A percentile compares a stretch with the other conserved stretches of the same genome.
These are phyloP conservation scores for Tribolium madens DNA, from an alignment of 1,140 invertebrate genomes.

Conservation along the genomic window DNA sequence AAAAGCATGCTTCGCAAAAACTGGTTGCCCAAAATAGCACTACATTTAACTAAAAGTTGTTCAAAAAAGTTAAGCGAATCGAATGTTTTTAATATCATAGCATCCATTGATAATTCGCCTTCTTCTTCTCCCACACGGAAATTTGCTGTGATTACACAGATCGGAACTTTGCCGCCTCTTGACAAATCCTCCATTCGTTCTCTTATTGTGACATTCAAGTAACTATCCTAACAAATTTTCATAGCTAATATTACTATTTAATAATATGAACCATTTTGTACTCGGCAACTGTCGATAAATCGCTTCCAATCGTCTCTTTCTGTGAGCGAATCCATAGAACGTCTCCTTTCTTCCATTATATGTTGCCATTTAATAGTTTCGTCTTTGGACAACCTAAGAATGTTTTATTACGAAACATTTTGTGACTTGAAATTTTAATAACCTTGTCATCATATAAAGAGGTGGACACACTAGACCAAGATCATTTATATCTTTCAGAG, in stretches of 20 bases:
- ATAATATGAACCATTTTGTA: not conserved
- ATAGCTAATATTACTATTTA: no score
- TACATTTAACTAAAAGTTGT: conserved; percentile 73
- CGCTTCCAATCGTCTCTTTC: conserved; percentile 54
- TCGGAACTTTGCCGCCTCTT: conserved; percentile 43
- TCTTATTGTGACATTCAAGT: conserved; percentile 47
- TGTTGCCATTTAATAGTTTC: conserved; percentile 50
- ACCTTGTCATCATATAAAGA: conserved; percentile 66
- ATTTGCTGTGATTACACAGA: conserved; percentile 59
- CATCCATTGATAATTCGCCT: conserved; percentile 65
- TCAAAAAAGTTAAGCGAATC: conserved; percentile 72
- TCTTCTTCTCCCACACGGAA: conserved; percentile 62
- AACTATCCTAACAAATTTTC: conserved; percentile 50
- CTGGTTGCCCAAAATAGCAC: conserved; percentile 71
- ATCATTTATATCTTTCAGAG: conserved; percentile 60
- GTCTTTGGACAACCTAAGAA: conserved; percentile 45
- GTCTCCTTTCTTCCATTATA: conserved; percentile 52
- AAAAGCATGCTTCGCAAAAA: conserved; percentile 71
- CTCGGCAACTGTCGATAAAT: conserved; percentile 59
- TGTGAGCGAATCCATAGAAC: not conserved
- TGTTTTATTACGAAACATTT: not conserved
- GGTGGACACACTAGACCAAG: conserved; percentile 66
- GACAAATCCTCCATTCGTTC: conserved; percentile 43
- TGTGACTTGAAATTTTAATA: not conserved
- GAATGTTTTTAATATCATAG: conserved; percentile 71